A percentile compares a stretch with the other conserved stretches of the same genome.
phyloP scores from a whole-genome alignment of 2,888 invertebrate genomes.

The Agrotis clavis region DNA sequence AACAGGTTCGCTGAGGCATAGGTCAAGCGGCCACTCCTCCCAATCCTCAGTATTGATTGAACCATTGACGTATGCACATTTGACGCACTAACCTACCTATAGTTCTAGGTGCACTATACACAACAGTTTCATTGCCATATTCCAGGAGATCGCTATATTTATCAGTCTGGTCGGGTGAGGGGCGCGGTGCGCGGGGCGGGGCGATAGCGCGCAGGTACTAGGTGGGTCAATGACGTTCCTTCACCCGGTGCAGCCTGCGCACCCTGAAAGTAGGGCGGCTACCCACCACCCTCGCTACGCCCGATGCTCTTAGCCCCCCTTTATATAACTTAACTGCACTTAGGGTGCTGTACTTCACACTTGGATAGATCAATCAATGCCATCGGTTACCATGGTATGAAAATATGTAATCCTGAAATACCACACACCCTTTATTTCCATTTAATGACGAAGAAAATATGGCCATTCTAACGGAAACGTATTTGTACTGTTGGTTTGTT shows the following conservation, averaged over 20 bases:
- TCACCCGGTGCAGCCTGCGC: conserved; percentile 83
- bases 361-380: conserved; percentile 46
- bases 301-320: conserved; percentile 66
- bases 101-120: conserved; percentile 50
- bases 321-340: conserved; percentile 62
- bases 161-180: conserved; percentile 71
- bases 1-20: conserved; percentile 39
- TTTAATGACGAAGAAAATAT: conserved; percentile 24
- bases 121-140: conserved; percentile 85
- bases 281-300: conserved; percentile 60
- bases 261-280: conserved; percentile 85
- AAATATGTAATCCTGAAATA: conserved; percentile 4
- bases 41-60: conserved; percentile 51
- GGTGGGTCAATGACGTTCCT: conserved; percentile 88
- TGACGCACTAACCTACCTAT: conserved; percentile 52
- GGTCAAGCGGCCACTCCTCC: conserved; percentile 58
- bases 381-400: conserved; percentile 10
- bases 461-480: conserved; percentile 18
- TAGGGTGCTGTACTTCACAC: conserved; percentile 40
- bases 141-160: conserved; percentile 83
- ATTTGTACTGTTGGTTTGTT: conserved; percentile 19
- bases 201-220: conserved; percentile 79
- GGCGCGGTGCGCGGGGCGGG: conserved; percentile 55
- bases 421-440: conserved; percentile 9
- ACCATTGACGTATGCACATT: conserved; percentile 56